Evolutionary conservation across 2,113 vertebrate genomes (phyloP).

Genomic region (Trachemys scripta): DNA sequence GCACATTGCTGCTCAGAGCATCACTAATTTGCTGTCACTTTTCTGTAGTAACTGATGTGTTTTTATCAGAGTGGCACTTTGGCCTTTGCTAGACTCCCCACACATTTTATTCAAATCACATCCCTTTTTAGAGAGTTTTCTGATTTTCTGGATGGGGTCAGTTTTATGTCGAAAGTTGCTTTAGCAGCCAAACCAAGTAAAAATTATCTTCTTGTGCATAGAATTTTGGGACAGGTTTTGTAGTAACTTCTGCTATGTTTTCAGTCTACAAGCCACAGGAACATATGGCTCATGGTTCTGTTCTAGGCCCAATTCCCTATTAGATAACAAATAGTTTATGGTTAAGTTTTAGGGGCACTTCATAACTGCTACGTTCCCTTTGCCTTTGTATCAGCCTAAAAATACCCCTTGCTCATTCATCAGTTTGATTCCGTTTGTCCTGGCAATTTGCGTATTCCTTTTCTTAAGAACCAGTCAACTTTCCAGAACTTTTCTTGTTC

Average conservation of each 20-base stretch:
- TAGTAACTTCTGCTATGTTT: background rate
- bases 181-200: background rate
- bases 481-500: conserved; percentile 36
- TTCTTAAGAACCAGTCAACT: conserved; percentile 31
- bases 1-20: background rate
- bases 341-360: background rate
- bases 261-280: background rate
- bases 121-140: background rate
- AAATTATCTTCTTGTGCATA: background rate
- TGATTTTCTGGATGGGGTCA: background rate
- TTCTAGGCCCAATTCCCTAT: background rate
- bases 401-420: background rate
- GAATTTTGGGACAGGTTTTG: background rate
- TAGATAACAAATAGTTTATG: background rate
- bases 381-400: background rate
- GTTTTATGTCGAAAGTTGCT: background rate
- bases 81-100: background rate
- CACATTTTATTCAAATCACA: background rate
- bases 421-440: background rate
- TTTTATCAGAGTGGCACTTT: background rate
- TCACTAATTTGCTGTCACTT: background rate
- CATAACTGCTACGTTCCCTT: background rate
- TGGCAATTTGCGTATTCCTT: background rate
- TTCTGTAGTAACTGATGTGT: background rate
- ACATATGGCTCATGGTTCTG: background rate